Evolutionary conservation across 2,113 vertebrate genomes (phyloP).

Genomic region (Psilopogon haemacephalus): DNA sequence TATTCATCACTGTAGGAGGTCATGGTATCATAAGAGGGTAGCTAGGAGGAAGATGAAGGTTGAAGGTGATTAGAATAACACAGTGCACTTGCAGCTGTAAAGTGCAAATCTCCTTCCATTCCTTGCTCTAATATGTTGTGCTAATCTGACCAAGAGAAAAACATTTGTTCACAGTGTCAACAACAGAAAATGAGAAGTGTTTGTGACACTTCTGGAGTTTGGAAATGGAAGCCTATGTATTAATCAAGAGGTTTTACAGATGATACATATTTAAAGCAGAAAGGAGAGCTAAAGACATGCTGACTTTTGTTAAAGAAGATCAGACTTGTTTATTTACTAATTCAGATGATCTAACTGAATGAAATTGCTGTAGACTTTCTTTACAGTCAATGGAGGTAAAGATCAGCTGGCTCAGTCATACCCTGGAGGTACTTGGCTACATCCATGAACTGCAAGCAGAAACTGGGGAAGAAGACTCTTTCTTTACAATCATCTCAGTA

Average conservation of each 20-base stretch:
- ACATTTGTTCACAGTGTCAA: not conserved
- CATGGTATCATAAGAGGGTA: slow-evolving; percentile 17
- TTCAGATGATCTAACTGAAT: not conserved
- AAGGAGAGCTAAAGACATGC: not conserved
- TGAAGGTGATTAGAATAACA: slow-evolving; percentile 14
- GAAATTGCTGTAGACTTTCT: not conserved
- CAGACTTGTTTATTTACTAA: not conserved
- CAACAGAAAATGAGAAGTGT: not conserved
- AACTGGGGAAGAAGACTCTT: not conserved
- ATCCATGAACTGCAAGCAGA: not conserved
- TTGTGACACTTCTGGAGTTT: not conserved
- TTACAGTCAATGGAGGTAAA: not conserved
- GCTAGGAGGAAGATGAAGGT: slow-evolving; percentile 44
- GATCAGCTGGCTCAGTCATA: not conserved
- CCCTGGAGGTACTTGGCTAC: not conserved
- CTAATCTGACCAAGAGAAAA: slow-evolving; percentile 9
- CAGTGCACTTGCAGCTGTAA: not conserved
- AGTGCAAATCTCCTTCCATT: not conserved
- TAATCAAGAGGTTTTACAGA: not conserved
- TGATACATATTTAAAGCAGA: not conserved
- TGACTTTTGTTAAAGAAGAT: not conserved
- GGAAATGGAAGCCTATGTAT: not conserved
- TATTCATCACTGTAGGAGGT: slow-evolving; percentile 52
- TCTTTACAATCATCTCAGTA: not conserved
- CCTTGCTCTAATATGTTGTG: not conserved